phyloP scores from a whole-genome alignment of 2,888 invertebrate genomes.

The Ommatoiulus sabulosus region DNA sequence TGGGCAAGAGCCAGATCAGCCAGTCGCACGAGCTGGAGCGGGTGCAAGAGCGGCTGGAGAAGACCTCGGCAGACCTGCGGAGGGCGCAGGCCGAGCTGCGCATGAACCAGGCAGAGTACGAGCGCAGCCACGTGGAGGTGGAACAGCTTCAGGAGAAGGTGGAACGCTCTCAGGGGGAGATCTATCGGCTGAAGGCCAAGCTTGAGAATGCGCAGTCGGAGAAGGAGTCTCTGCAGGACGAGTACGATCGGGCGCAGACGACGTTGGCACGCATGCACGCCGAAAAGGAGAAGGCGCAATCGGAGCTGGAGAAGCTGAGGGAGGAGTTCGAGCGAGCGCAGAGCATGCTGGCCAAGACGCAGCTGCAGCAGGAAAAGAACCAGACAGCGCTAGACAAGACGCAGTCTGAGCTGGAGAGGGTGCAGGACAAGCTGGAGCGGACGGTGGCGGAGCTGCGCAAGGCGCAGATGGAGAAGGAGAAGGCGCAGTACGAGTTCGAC shows the following conservation, averaged over 20 bases:
- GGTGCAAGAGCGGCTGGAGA: slow-evolving; percentile 84
- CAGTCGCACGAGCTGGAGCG: slow-evolving; percentile 82
- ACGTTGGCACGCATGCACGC: slow-evolving; percentile 86
- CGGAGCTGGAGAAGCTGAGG: slow-evolving; percentile 63
- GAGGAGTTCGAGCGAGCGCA: slow-evolving; percentile 69
- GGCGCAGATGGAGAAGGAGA: slow-evolving; percentile 87
- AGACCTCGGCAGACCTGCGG: slow-evolving; percentile 84
- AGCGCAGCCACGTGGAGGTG: slow-evolving; percentile 80
- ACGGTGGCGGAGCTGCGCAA: slow-evolving; percentile 62
- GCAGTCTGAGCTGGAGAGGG: slow-evolving; percentile 89
- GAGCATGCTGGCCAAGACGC: slow-evolving; percentile 90
- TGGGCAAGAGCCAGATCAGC: slow-evolving; percentile 76
- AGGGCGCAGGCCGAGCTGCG: slow-evolving; percentile 90
- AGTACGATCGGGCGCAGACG: slow-evolving; percentile 87
- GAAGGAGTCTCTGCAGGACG: slow-evolving; percentile 91
- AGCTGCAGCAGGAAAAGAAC: slow-evolving; percentile 90
- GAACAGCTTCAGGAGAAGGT: slow-evolving; percentile 89
- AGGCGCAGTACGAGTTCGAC: slow-evolving; percentile 89
- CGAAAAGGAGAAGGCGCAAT: slow-evolving; percentile 83
- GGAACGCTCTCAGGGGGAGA: slow-evolving; percentile 94
- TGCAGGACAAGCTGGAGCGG: slow-evolving; percentile 78
- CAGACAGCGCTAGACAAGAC: slow-evolving; percentile 89
- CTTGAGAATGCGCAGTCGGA: slow-evolving; percentile 95
- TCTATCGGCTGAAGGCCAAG: slow-evolving; percentile 92
- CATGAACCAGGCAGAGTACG: slow-evolving; percentile 91